Base-by-base conservation (phyloP, 2,888 invertebrate species). In the Electrophaes corylata region DNA sequence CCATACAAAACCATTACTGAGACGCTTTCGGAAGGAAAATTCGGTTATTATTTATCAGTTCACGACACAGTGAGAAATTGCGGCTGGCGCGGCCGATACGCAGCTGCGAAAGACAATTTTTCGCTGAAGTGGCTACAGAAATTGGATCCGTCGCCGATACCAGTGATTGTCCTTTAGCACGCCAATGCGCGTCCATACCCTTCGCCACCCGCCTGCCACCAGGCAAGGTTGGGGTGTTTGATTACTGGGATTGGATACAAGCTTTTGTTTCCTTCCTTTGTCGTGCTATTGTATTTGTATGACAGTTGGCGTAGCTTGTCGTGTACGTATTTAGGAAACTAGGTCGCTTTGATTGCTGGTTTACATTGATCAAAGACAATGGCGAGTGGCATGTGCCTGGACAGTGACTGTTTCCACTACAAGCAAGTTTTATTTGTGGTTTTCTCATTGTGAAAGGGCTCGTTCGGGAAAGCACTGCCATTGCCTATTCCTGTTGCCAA, bases 51-150 rank as follows among this genome's bases (percentile, higher is more conserved):
- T 70, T 73, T 75, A 72, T 73, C 67, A 66, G 57, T 51, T 61
- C 53, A 39, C 62, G 65, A 66, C 64, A 70, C 65, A 62, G 61
- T 67, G 76, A 73, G 70, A 70, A 73, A 71, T 69, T 66, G 66
- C 67, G 66, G 56, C 61, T 66, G 72, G 67, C 58, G 48, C 59
- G 61, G 57, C 55, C 69, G 86, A 85, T 84, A 85, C 75, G 78
- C 88, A 88, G 88, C 85, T 88, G 64, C 75, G 67, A 69, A 77
- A 84, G 84, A 91, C 91, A 92, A 92, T 92, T 92, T 91, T 83
- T 86, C 92, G 92, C 88, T 88, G 80, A 86, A 85, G 73, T 84
- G 90, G 81, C 76, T 82, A 73, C 83, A 81, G 79, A 89, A 89
- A 91, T 91, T 88, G 90, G 85, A 91, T 89, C 81, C 80, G 70